A percentile compares a stretch with the other conserved stretches of the same genome.
Evolutionary conservation across 2,113 vertebrate species (phyloP).

Genomic region (Pterocles burchelli): DNA sequence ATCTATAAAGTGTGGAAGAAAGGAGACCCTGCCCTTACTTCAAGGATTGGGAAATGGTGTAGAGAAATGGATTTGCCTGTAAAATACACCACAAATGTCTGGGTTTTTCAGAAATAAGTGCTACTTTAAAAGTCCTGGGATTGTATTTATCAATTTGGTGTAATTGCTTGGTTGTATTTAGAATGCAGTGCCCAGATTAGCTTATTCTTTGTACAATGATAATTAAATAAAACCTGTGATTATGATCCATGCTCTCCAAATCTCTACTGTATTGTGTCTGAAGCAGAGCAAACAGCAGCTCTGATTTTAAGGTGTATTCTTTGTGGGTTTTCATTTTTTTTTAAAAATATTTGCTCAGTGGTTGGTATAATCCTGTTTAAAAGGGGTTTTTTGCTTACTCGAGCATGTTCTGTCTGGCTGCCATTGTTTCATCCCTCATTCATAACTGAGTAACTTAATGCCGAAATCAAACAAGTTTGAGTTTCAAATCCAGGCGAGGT

Average conservation of each 20-base stretch:
- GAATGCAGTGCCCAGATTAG: background rate
- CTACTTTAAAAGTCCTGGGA: background rate
- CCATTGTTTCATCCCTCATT: constrained; percentile 13
- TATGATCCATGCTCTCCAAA: background rate
- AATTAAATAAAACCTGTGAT: background rate
- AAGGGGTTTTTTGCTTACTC: background rate
- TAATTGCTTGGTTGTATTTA: background rate
- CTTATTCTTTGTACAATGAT: background rate
- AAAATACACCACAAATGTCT: background rate
- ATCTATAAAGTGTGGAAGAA: background rate
- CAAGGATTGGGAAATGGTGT: background rate
- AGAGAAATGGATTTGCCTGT: background rate
- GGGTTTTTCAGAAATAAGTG: background rate
- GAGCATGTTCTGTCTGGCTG: constrained; percentile 24
- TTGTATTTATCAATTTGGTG: background rate
- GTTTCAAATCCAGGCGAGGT: constrained; percentile 5
- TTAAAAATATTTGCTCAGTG: background rate
- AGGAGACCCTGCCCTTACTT: background rate
- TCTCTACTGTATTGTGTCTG: background rate
- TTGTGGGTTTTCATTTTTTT: background rate
- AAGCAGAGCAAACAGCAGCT: background rate
- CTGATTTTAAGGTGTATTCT: background rate
- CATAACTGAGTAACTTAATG: constrained; percentile 21
- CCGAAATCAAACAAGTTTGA: constrained; percentile 13
- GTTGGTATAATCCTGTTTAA: constrained; percentile 26